Percentiles rank a stretch among this genome's conserved stretches.
phyloP scores from a whole-genome alignment of 2,113 vertebrate genomes.

The Hydropotes inermis region DNA sequence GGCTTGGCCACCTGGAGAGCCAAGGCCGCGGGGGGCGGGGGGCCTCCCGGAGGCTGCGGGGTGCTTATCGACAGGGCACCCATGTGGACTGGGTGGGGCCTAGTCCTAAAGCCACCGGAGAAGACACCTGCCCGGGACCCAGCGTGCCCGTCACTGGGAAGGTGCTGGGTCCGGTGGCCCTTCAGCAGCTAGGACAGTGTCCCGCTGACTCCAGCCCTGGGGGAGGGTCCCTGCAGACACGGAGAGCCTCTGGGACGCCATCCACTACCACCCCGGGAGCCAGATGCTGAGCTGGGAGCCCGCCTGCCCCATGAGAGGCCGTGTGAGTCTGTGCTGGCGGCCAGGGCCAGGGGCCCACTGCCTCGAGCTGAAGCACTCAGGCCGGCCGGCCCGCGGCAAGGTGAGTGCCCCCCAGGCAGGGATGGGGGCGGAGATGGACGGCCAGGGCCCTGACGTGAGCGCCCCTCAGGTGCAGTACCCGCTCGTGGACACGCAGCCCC shows the following conservation, averaged over 20 bases:
- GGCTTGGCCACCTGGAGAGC: too few relatives aligned
- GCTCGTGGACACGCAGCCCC: conserved; percentile 26
- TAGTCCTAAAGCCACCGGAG: background rate
- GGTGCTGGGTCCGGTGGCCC: background rate
- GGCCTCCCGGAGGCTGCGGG: accelerated
- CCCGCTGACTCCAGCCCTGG: background rate
- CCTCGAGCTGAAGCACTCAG: background rate
- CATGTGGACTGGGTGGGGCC: background rate
- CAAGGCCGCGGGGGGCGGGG: accelerated
- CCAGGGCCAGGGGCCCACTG: background rate
- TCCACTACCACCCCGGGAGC: background rate
- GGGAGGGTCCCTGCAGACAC: background rate
- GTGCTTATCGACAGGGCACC: background rate
- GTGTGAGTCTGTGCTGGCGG: conserved; percentile 44
- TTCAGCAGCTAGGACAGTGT: background rate
- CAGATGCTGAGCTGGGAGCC: conserved; percentile 36
- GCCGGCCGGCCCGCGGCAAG: accelerated
- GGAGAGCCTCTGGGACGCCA: background rate
- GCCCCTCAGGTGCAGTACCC: conserved; percentile 11
- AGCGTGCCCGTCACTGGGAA: accelerated
- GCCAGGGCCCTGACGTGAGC: background rate
- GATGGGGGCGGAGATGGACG: accelerated
- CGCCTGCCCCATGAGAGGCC: background rate
- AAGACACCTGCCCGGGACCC: accelerated
- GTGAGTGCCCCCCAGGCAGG: background rate